These are phyloP conservation scores for Coregonus suidteri DNA, from an alignment of 2,797 vertebrate species.

Conservation along the genomic window DNA sequence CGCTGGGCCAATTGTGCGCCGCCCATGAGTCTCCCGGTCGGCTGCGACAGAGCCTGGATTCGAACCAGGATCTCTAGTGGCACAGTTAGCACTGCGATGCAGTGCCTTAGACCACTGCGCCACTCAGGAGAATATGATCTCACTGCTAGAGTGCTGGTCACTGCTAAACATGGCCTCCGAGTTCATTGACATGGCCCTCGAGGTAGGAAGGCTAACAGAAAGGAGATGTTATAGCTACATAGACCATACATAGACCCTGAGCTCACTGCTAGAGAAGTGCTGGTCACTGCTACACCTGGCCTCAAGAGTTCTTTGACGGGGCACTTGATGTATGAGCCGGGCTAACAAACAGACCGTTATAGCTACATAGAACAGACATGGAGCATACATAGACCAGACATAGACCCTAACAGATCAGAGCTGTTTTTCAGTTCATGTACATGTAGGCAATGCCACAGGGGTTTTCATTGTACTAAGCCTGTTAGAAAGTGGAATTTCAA, in stretches of 20 bases:
- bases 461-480: background rate
- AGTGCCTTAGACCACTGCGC: no score
- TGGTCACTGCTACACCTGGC: conserved; percentile 76
- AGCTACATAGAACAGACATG: background rate
- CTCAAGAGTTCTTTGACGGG: conserved; percentile 79
- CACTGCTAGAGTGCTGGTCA: conserved; percentile 75
- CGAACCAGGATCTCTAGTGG: no score
- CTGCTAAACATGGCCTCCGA: conserved; percentile 77
- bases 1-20: no score
- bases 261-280: conserved; percentile 77
- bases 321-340: conserved; percentile 75
- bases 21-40: no score
- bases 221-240: background rate
- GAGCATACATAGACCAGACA: background rate
- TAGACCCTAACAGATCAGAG: background rate
- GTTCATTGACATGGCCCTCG: conserved; percentile 82
- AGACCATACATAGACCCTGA: conserved; percentile 54
- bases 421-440: background rate
- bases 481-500: background rate
- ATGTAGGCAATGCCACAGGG: no score
- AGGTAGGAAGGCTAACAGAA: conserved; percentile 66
- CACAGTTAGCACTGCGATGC: no score
- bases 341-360: background rate
- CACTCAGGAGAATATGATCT: conserved; percentile 45
- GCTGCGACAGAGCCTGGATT: no score